phyloP scores from a whole-genome alignment of 2,113 vertebrate genomes.

The Larimichthys crocea region DNA sequence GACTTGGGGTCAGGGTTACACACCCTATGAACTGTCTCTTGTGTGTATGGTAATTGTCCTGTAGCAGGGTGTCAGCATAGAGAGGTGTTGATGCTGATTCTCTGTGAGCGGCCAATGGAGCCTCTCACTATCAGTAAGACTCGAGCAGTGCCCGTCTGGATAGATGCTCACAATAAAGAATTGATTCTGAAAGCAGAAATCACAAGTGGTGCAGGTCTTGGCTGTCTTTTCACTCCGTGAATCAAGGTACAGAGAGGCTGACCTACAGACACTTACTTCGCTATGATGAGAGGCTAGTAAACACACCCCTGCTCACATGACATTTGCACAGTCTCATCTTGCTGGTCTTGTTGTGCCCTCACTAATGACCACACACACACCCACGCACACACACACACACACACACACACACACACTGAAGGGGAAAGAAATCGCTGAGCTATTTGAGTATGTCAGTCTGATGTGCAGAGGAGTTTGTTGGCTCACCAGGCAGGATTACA shows the following conservation, averaged over 20 bases:
- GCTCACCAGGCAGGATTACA: conserved; percentile 75
- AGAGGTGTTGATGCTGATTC: conserved; percentile 56
- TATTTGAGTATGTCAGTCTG: conserved; percentile 74
- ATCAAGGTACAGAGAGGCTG: conserved; percentile 9
- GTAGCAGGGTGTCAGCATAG: conserved; percentile 33
- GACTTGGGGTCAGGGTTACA: not conserved
- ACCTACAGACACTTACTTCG: conserved; percentile 63
- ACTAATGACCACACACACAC: conserved; percentile 69
- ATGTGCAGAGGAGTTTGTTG: conserved; percentile 75
- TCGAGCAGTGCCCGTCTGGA: conserved; percentile 11
- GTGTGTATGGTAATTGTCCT: conserved; percentile 7
- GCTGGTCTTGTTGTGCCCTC: conserved; percentile 71
- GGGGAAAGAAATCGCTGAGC: conserved; percentile 67
- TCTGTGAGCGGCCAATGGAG: conserved; percentile 25
- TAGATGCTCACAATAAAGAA: conserved; percentile 27
- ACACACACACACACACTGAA: conserved; percentile 36
- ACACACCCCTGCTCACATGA: conserved; percentile 67
- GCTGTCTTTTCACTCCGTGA: conserved; percentile 26
- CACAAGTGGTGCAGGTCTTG: conserved; percentile 19
- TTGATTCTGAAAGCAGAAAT: conserved; percentile 42
- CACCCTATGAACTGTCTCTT: not conserved
- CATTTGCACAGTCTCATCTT: conserved; percentile 71
- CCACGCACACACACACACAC: conserved; percentile 55
- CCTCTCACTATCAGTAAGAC: conserved; percentile 17
- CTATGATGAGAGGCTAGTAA: conserved; percentile 71